Base-by-base conservation (phyloP, 2,888 invertebrate genomes). In the Megamerina dolium region DNA sequence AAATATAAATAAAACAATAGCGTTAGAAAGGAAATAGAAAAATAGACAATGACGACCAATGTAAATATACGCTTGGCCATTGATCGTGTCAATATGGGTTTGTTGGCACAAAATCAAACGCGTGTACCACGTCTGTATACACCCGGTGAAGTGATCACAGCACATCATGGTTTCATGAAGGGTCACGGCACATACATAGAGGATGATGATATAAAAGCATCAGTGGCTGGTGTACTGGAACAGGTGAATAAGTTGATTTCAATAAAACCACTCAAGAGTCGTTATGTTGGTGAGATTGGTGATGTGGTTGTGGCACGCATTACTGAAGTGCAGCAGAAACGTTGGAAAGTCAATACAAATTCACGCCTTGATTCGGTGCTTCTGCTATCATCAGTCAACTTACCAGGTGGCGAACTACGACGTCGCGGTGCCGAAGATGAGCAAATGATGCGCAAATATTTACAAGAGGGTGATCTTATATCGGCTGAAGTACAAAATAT, bases 401-500 rank as follows among this genome's bases (percentile, higher is more conserved):
- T 99, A 49, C 97, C 97, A n/a, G 96, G 96, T 20, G 90, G 91
- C 41, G 97, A 97, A 77, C 73, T 96, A 83, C 78, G 96, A 50
- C 76, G 94, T 41, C 78, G 94, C 62, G 92, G 89, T 4, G 87
- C 84, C 5, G 95, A 99, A 75, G 99, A 99, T 76, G 97, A 99
- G 68, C 86, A 94, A 64, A 87, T 90, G 78, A 99, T 99, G 99
- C 77, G 97, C 41, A 85, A 87, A 52, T 94, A 93, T 69, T 74
- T 96, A 36, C 84, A 87, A 66, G 94, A 95, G 73, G 94, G 94
- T 14, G 99, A 99, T 73, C 76, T 99, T 2, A 91, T 99, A 48
- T 94, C 94, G 73, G 97, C 96, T 5, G 96, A 99, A 76, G 96
- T 99, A 1, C 95, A 97, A 66, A 90, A 85, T 65, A 81, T 94